Evolutionary conservation across 2,797 vertebrate genomes (phyloP).

Genomic region (Eurystomus glaucurus): DNA sequence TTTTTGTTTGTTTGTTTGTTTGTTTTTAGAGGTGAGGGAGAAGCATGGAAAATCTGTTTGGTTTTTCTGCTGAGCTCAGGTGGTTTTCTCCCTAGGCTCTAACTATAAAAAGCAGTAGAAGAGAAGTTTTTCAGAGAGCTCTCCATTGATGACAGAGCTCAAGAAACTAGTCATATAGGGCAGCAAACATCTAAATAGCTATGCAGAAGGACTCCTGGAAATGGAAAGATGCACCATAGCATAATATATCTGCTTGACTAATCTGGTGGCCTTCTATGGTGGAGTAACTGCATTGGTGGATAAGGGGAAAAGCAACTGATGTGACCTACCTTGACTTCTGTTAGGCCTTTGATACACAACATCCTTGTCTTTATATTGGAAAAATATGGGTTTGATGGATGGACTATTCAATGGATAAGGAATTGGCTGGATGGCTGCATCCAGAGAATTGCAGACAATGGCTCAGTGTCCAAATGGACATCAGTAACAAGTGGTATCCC

Average conservation of each 20-base stretch:
- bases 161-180: not conserved
- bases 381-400: not conserved
- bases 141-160: not conserved
- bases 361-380: not conserved
- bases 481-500: not conserved
- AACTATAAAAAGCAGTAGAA: not conserved
- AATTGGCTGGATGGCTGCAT: not conserved
- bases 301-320: not conserved
- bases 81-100: not conserved
- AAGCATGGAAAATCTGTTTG: not conserved
- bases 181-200: not conserved
- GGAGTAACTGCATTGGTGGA: not conserved
- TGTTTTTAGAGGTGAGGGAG: not conserved
- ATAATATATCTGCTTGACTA: not conserved
- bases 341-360: not conserved
- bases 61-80: not conserved
- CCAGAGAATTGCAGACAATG: not conserved
- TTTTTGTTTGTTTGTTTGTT: not conserved
- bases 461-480: not conserved
- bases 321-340: not conserved
- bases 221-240: not conserved
- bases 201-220: not conserved
- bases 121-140: not conserved
- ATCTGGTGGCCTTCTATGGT: not conserved
- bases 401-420: not conserved